Evolutionary conservation across 35 echinoderm and acorn worm species (phyloP).

Genomic region (Eucidaris tribuloides): DNA sequence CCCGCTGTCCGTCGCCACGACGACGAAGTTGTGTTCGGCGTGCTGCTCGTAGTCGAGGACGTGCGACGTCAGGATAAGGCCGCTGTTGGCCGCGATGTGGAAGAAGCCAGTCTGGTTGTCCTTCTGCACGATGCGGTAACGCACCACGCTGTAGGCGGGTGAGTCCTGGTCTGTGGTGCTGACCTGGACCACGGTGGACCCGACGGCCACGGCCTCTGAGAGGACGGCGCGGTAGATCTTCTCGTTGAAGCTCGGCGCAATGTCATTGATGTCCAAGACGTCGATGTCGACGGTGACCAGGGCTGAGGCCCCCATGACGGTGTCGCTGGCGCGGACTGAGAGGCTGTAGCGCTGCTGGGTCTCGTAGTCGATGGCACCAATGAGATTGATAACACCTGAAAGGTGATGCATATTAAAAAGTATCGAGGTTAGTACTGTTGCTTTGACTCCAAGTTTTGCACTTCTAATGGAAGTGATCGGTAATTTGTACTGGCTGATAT

Average conservation of each 20-base stretch:
- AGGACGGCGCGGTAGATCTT: slow-evolving; percentile 76
- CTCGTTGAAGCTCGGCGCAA: slow-evolving; percentile 64
- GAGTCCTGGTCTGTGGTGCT: slow-evolving; percentile 73
- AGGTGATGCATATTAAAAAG: no score
- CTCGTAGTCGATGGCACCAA: slow-evolving; percentile 87
- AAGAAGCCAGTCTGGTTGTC: slow-evolving; percentile 57
- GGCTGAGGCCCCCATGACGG: slow-evolving; percentile 81
- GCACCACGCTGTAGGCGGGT: slow-evolving; percentile 36
- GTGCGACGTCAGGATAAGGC: slow-evolving; percentile 79
- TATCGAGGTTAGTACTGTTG: no score
- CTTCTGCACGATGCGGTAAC: slow-evolving; percentile 71
- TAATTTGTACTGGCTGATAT: no score
- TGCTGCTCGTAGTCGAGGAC: slow-evolving; percentile 74
- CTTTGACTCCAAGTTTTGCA: no score
- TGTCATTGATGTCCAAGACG: slow-evolving; percentile 81
- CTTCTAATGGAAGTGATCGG: no score
- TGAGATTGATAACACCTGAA: slow-evolving; percentile 87
- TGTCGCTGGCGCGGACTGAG: slow-evolving; percentile 79
- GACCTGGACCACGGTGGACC: slow-evolving; percentile 63
- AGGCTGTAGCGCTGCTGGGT: slow-evolving; percentile 61
- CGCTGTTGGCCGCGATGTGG: slow-evolving; percentile 81
- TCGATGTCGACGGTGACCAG: slow-evolving; percentile 75
- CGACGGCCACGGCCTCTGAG: slow-evolving; percentile 78
- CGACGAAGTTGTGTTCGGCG: slow-evolving; percentile 57
- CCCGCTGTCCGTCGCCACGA: slow-evolving; percentile 82